phyloP scores from a whole-genome alignment of 1,140 invertebrate genomes.

The Aricia agestis region DNA sequence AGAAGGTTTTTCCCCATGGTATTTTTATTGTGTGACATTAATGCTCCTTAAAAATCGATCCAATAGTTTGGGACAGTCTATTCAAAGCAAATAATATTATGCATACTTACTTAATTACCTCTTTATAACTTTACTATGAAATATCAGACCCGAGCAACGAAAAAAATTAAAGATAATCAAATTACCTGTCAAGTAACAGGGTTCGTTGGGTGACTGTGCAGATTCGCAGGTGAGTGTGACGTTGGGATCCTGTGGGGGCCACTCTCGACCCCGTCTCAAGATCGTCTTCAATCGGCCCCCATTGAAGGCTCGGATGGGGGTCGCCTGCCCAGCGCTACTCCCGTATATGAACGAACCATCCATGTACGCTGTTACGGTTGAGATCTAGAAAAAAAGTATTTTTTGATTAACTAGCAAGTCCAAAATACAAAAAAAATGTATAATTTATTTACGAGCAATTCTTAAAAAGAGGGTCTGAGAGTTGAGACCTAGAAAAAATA shows the following conservation, averaged over 20 bases:
- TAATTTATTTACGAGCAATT: too few relatives aligned
- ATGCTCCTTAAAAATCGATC: too few relatives aligned
- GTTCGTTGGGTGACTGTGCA: slow-evolving; percentile 76
- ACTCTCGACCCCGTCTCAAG: slow-evolving; percentile 80
- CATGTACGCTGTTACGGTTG: slow-evolving; percentile 88
- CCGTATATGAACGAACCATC: slow-evolving; percentile 93
- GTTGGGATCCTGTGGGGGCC: slow-evolving; percentile 82
- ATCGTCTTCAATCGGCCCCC: slow-evolving; percentile 82
- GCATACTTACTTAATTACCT: too few relatives aligned
- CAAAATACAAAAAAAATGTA: not conserved
- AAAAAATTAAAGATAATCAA: not conserved
- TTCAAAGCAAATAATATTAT: too few relatives aligned
- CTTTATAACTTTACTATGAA: too few relatives aligned
- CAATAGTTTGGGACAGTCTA: too few relatives aligned
- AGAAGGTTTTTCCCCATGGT: too few relatives aligned
- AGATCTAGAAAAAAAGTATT: slow-evolving; percentile 76
- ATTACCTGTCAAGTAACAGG: slow-evolving; percentile 83
- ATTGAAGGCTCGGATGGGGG: slow-evolving; percentile 78
- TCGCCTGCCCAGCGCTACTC: slow-evolving; percentile 80
- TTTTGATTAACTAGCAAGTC: too few relatives aligned
- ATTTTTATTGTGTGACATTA: too few relatives aligned
- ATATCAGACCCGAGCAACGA: not conserved
- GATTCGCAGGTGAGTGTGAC: slow-evolving; percentile 79
- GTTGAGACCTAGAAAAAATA: too few relatives aligned
- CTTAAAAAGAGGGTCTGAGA: too few relatives aligned